A percentile compares a stretch with the other conserved stretches of the same genome.
Evolutionary conservation across 2,888 invertebrate species (phyloP).

Genomic region (Phengaris arion): DNA sequence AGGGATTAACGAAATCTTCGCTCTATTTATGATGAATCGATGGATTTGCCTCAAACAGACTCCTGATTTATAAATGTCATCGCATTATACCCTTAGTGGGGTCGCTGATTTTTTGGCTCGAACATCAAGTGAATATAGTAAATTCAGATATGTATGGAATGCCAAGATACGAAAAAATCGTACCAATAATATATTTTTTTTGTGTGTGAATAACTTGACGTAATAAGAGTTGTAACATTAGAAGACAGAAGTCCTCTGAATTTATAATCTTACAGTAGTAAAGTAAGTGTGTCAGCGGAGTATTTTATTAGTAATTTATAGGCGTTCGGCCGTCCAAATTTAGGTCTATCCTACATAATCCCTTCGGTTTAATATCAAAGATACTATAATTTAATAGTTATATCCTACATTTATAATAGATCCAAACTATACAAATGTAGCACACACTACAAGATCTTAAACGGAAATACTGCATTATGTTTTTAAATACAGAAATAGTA

Average conservation of each 20-base stretch:
- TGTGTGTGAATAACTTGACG: no score
- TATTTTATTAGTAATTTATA: constrained; percentile 10
- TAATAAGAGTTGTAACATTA: background rate
- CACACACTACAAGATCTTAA: background rate
- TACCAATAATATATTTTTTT: no score
- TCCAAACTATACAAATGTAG: background rate
- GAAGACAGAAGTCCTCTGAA: background rate
- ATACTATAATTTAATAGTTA: background rate
- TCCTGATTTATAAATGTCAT: background rate
- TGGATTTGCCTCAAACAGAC: constrained; percentile 16
- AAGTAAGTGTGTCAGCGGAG: background rate
- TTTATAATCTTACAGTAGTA: background rate
- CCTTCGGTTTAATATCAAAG: constrained; percentile 2
- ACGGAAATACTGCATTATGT: background rate
- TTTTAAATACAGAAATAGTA: background rate
- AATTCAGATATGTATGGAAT: no score
- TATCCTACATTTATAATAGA: background rate
- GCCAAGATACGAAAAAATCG: no score
- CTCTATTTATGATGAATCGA: constrained; percentile 26
- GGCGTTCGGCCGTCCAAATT: background rate
- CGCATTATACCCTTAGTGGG: background rate
- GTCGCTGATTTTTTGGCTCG: background rate
- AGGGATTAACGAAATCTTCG: constrained; percentile 27
- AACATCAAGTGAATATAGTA: no score
- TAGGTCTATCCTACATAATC: background rate